Evolutionary conservation across 2,113 vertebrate species (phyloP), one percentile per base, ranked within the genome.

Genomic region (Microcebus murinus): DNA sequence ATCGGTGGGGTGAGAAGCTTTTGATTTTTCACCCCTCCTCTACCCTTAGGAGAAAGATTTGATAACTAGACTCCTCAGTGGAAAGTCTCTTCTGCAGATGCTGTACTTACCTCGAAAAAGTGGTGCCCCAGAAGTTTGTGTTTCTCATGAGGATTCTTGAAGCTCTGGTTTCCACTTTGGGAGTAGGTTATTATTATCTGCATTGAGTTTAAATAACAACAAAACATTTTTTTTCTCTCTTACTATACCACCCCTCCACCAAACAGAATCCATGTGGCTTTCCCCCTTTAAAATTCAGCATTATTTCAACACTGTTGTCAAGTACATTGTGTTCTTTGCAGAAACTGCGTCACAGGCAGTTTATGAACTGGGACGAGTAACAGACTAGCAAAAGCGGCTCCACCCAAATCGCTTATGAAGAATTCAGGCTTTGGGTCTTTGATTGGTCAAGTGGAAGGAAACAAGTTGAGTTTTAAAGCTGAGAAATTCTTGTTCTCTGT

Each of bases 361-460:
- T 97, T 86, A 96, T 79, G 74, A 97, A 67, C 86, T 1, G 18
- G 65, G 63, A 87, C n/a, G 18, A 96, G 68, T 61, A 97, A 96
- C 70, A 94, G 88, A 92, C 39, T 48, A 21, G 90, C 86, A 96
- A 95, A 82, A 88, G 74, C 85, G 73, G 85, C 97, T 96, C 97
- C 96, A 98, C 95, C 96, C 96, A 96, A 97, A 29, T 81, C 73
- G 45, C 74, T 96, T 97, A 92, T 39, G 76, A 93, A 92, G 31
- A 96, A 87, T 73, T 95, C 97, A 79, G 97, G 82, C 70, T 90
- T 73, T 4, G 89, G 3, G 20, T 67, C n/a, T 97, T 85, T 61
- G 57, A 71, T 52, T 82, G n/a, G 63, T 77, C 67, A 79, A 93
- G 39, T 93, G 61, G 52, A 89, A 89, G 61, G 29, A 93, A 93